A percentile compares a stretch with the other conserved stretches of the same genome.
Evolutionary conservation across 2,888 invertebrate species (phyloP).

Genomic region (Oeneis ivallda): DNA sequence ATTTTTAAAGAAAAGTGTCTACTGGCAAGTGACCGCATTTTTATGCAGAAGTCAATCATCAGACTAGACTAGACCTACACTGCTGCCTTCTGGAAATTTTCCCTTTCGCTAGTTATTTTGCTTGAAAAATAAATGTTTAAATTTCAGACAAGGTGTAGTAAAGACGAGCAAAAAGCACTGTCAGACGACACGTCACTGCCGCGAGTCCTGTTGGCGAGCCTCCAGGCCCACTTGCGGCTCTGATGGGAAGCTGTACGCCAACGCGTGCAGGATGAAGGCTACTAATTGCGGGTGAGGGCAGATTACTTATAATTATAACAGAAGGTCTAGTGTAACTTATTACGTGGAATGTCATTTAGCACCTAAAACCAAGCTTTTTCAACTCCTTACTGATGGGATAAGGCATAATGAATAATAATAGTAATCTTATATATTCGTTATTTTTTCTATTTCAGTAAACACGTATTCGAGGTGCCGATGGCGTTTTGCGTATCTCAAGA

Average conservation of each 20-base stretch:
- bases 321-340: too few species aligned
- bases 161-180: slow-evolving; percentile 94
- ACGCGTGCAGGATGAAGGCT: slow-evolving; percentile 94
- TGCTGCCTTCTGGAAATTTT: too few species aligned
- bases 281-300: slow-evolving; percentile 93
- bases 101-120: too few species aligned
- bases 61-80: too few species aligned
- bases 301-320: too few species aligned
- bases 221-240: slow-evolving; percentile 94
- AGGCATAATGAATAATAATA: too few species aligned
- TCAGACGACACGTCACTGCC: slow-evolving; percentile 94
- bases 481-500: slow-evolving; percentile 92
- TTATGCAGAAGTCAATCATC: too few species aligned
- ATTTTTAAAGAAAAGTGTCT: too few species aligned
- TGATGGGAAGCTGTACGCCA: slow-evolving; percentile 93
- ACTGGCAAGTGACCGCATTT: too few species aligned
- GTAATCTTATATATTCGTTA: neutral
- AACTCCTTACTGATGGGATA: too few species aligned
- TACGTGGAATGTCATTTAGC: too few species aligned
- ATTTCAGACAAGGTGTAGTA: slow-evolving; percentile 89
- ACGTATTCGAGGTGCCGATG: slow-evolving; percentile 95
- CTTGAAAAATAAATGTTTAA: neutral
- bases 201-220: slow-evolving; percentile 95
- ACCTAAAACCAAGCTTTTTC: too few species aligned
- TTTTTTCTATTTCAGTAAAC: slow-evolving; percentile 84